Evolutionary conservation across 2,113 vertebrate species (phyloP), one percentile per base, ranked within the genome.

Genomic region (Pampusana beccarii): DNA sequence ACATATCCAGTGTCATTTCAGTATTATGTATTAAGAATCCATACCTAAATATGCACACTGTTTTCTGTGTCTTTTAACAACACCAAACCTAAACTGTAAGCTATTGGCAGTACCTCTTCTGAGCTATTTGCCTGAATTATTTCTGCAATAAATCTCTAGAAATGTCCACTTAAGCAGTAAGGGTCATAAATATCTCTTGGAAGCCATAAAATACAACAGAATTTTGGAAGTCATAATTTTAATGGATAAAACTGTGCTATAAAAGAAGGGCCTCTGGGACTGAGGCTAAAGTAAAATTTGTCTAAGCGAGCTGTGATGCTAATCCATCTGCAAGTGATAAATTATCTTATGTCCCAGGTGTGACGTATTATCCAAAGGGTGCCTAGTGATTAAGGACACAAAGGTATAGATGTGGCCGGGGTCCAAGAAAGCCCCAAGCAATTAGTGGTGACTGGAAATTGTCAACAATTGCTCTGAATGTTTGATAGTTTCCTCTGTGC

Each of bases 151-250:
- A 98, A 98, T 98, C 97, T 98, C 81, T 88, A 95, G 95, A 97
- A 98, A 97, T 92, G 97, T 98, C 97, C 94, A 96, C 95, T 98
- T 98, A 98, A 98, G 86, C 96, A 96, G 97, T 89, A 92, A 95
- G 96, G 87, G 88, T 97, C 97, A 97, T 98, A 98, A 98, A 98
- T 98, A 98, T 97, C 97, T 98, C 95, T 33, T 33, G 62, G 93
- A 97, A 98, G 97, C 95, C 94, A 95, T 98, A 98, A 98, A 98
- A 97, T 88, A 96, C 95, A 98, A 95, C 96, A 98, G 97, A 98
- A 98, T 98, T 98, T 98, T 98, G 98, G 97, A 98, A 98, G 98
- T 98, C 97, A 98, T 98, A 97, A 98, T 98, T 98, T 98, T 98
- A 98, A 98, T 98, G 97, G 97, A 97, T 98, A 98, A 97, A 98